Conservation (phyloP, 1,140 invertebrate species). For the Rhagoletis pomonella region DNA sequence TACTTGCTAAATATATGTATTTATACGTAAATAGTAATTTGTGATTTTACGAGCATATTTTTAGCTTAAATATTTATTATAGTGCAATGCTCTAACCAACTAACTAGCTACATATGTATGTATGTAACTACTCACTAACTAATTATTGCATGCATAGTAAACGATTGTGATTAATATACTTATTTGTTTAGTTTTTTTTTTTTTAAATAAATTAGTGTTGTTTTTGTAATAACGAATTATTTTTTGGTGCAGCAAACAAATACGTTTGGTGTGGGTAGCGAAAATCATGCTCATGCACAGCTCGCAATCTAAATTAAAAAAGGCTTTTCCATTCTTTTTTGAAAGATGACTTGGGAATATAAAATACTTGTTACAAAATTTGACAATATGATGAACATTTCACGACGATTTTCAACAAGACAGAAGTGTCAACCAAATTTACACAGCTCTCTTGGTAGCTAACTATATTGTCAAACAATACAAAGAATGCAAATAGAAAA, state of each 20-base stretch:
- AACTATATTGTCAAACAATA: too few relatives aligned
- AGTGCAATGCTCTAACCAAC: not conserved
- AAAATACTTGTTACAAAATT: too few relatives aligned
- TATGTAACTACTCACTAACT: not conserved
- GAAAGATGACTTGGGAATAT: too few relatives aligned
- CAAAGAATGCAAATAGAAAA: too few relatives aligned
- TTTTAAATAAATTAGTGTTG: not conserved
- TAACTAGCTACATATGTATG: not conserved
- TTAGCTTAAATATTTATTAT: not conserved
- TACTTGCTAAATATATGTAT: not conserved
- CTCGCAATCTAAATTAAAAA: too few relatives aligned
- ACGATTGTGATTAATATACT: not conserved
- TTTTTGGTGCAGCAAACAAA: not conserved
- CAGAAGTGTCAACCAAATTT: too few relatives aligned
- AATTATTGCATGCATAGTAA: not conserved
- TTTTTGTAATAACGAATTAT: not conserved
- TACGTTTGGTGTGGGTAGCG: not conserved
- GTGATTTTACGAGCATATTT: too few relatives aligned
- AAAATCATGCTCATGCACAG: constrained; percentile 41
- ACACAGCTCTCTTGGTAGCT: too few relatives aligned
- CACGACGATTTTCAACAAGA: too few relatives aligned
- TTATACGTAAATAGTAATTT: too few relatives aligned
- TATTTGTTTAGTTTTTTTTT: not conserved
- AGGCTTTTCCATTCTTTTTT: too few relatives aligned
- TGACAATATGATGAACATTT: too few relatives aligned